phyloP scores from a whole-genome alignment of 2,113 vertebrate genomes.

The Odocoileus virginianus region DNA sequence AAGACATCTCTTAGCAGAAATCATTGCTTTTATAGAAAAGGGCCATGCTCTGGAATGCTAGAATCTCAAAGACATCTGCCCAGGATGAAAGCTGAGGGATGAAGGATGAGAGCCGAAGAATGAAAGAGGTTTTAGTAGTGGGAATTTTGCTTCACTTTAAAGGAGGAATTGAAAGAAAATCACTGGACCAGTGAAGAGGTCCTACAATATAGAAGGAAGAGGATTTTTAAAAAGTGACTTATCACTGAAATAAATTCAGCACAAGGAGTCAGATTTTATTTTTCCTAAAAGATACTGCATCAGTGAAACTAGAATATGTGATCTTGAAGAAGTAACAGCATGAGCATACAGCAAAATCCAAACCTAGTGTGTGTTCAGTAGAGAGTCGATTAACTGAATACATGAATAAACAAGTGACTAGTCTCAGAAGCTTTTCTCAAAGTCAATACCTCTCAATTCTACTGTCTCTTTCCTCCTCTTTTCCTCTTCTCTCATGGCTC shows the following conservation, averaged over 20 bases:
- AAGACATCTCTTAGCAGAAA: neutral
- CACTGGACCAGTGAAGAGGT: neutral
- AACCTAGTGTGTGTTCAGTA: neutral
- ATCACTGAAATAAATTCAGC: neutral
- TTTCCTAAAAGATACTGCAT: neutral
- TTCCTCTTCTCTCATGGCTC: neutral
- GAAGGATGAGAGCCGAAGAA: neutral
- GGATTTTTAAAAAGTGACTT: neutral
- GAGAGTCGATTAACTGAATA: neutral
- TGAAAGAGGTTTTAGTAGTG: neutral
- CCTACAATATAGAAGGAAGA: neutral
- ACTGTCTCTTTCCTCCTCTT: neutral
- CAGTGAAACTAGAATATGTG: neutral
- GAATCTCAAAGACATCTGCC: neutral
- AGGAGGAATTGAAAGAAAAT: neutral
- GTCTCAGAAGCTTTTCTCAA: neutral
- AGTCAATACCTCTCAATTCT: too few relatives aligned
- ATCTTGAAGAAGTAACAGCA: neutral
- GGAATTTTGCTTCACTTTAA: neutral
- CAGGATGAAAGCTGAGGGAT: neutral
- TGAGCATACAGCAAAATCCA: neutral
- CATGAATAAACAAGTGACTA: too few relatives aligned
- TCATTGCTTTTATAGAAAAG: neutral
- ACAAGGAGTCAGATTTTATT: neutral
- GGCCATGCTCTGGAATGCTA: neutral